Conservation (phyloP, 2,888 invertebrate species). For the Eurois occulta region DNA sequence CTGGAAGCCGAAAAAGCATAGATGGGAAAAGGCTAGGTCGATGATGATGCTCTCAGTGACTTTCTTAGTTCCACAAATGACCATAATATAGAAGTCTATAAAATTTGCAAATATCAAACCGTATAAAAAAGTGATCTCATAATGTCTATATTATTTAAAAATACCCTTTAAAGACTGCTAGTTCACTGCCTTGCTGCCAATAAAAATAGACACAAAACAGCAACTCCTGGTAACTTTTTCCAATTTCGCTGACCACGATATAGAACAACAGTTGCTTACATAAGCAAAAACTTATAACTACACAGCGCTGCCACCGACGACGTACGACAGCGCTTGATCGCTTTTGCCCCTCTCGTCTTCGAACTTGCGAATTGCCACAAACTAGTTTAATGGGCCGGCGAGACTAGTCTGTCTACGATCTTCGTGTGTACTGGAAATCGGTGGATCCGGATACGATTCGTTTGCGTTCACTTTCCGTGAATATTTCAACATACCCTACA, state of each 20-base stretch:
- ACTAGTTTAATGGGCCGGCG: slow-evolving; percentile 58
- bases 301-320: slow-evolving; percentile 15
- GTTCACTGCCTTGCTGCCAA: slow-evolving; percentile 3
- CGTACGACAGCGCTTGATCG: slow-evolving; percentile 38
- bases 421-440: slow-evolving; percentile 23
- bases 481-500: slow-evolving; percentile 26
- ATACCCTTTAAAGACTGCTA: not conserved
- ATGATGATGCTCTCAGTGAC: too few relatives aligned
- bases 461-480: slow-evolving; percentile 5
- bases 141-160: not conserved
- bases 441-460: slow-evolving; percentile 18
- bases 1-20: too few relatives aligned
- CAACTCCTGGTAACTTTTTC: slow-evolving; percentile 35
- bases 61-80: not conserved
- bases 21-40: too few relatives aligned
- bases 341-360: slow-evolving; percentile 42
- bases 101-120: not conserved
- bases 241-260: slow-evolving; percentile 51
- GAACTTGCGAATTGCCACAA: slow-evolving; percentile 65
- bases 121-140: not conserved
- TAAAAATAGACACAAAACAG: slow-evolving; percentile 22
- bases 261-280: slow-evolving; percentile 39
- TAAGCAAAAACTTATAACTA: slow-evolving; percentile 59
- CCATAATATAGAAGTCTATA: not conserved
- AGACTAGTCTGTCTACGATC: slow-evolving; percentile 27